Conservation (phyloP, 2,888 invertebrate genomes). For the Acronicta psi region DNA sequence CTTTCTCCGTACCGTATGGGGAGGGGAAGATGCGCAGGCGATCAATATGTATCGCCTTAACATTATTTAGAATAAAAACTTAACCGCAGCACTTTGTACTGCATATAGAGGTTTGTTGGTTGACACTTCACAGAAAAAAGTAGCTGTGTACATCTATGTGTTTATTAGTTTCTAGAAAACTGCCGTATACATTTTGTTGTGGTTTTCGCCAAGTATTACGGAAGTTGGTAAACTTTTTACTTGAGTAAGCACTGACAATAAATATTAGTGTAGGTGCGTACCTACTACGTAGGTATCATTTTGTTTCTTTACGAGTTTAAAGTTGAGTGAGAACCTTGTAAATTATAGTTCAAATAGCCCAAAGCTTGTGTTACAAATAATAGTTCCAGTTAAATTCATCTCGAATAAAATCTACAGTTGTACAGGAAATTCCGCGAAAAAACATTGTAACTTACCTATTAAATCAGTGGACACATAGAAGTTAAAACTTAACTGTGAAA, state of each 20-base stretch:
- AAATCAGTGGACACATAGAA: no score
- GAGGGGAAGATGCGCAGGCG: slow-evolving; percentile 11
- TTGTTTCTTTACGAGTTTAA: no score
- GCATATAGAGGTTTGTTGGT: slow-evolving; percentile 5
- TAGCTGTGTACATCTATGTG: background rate
- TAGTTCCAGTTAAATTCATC: slow-evolving; percentile 3
- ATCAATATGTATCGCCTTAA: slow-evolving; percentile 16
- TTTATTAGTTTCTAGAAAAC: background rate
- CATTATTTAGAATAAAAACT: slow-evolving; percentile 22
- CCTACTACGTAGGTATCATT: no score
- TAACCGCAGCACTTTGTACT: background rate
- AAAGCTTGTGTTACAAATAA: slow-evolving; percentile 9
- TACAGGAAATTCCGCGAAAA: slow-evolving; percentile 13
- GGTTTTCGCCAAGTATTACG: background rate
- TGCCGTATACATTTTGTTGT: background rate
- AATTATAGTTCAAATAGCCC: no score
- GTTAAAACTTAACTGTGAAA: no score
- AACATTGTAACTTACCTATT: slow-evolving; percentile 6
- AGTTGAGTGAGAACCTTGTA: no score
- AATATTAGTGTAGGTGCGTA: no score
- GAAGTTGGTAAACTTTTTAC: background rate
- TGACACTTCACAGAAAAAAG: slow-evolving; percentile 6
- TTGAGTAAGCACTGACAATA: slow-evolving; percentile 1
- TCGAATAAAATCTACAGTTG: slow-evolving; percentile 13
- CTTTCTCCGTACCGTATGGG: slow-evolving; percentile 40